Conservation (phyloP, 53 echinoderm and acorn worm species). For the Paelopatides confundens region DNA sequence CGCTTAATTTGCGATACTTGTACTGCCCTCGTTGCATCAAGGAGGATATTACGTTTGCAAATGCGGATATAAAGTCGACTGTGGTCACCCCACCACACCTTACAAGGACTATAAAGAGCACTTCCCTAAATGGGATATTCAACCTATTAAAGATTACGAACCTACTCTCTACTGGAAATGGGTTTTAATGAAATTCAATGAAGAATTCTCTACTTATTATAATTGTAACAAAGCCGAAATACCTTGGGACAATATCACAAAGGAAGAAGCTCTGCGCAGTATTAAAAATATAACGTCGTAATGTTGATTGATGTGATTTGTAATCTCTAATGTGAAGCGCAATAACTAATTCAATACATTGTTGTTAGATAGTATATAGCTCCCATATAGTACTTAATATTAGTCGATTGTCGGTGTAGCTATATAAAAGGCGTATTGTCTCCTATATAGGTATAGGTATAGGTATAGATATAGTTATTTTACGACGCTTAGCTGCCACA, state of each 20-base stretch:
- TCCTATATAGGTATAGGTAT: no score
- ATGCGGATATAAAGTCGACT: background rate
- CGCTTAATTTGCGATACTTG: background rate
- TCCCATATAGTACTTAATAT: no score
- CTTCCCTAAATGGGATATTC: background rate
- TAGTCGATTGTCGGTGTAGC: no score
- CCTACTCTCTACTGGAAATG: slow-evolving; percentile 27
- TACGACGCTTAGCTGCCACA: no score
- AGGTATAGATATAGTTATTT: no score
- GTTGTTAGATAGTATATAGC: no score
- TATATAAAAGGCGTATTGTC: no score
- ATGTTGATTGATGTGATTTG: background rate
- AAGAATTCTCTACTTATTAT: background rate
- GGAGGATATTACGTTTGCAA: background rate
- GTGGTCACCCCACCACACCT: background rate
- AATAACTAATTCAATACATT: no score
- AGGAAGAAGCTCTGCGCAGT: no score
- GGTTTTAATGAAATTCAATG: slow-evolving; percentile 9
- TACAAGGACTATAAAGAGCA: background rate
- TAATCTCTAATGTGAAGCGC: no score
- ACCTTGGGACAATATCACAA: background rate
- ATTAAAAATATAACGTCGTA: background rate
- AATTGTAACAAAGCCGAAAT: background rate
- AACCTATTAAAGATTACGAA: background rate
- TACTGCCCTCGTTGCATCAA: background rate